Percentiles rank a stretch among this genome's conserved stretches.
Conservation (phyloP, 2,113 vertebrate species). For the Bubo blakistoni region DNA sequence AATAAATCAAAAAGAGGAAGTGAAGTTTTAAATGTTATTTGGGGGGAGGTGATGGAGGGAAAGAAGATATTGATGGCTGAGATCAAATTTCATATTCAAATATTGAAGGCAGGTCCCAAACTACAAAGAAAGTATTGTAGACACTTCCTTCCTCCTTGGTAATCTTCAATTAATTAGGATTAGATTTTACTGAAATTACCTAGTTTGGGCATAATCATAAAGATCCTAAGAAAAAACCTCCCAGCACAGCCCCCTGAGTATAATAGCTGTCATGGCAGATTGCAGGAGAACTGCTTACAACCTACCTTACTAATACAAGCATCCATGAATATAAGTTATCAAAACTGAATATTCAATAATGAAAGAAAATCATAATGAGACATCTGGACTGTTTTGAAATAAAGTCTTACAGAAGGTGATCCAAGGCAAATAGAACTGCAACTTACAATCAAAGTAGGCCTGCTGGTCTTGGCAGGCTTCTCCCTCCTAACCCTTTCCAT, state of each 20-base stretch:
- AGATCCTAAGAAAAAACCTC: not conserved
- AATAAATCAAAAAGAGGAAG: not conserved
- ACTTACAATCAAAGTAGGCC: not conserved
- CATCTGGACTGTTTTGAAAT: not conserved
- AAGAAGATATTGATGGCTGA: not conserved
- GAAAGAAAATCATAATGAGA: not conserved
- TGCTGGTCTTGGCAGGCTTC: not conserved
- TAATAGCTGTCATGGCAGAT: not conserved
- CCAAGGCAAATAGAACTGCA: not conserved
- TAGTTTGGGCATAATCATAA: not conserved
- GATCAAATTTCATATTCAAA: not conserved
- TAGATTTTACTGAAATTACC: not conserved
- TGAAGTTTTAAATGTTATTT: not conserved
- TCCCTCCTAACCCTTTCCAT: not conserved
- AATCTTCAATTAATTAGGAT: not conserved
- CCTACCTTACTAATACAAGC: not conserved
- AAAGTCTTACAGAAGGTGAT: not conserved
- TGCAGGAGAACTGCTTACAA: not conserved
- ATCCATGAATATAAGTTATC: not conserved
- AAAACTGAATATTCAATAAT: not conserved
- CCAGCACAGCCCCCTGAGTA: not conserved
- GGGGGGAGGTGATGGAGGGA: fast-evolving
- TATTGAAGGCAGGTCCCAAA: not conserved
- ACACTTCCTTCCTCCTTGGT: not conserved
- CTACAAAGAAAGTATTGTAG: not conserved